Base-by-base conservation (phyloP, 2,888 invertebrate genomes). In the Rhabditoides inermis region DNA sequence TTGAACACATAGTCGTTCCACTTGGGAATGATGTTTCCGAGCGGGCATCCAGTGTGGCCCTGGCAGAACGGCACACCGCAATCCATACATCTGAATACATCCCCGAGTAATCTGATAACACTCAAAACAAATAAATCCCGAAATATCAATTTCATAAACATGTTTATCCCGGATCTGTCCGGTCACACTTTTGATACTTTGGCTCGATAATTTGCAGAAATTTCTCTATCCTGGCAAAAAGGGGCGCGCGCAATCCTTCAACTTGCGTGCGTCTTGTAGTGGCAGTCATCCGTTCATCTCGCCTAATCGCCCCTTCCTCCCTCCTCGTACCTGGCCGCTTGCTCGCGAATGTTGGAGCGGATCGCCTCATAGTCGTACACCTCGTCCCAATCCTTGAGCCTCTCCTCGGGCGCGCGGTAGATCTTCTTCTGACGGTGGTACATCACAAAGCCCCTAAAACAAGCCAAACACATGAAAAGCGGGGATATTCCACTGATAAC, bases 41-140 rank as follows among this genome's bases (percentile, higher is more conserved):
- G 83, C 0, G 95, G 95, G 77, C 95, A 98, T 45, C 95, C 95
- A 77, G 92, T 88, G 36, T 84, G 83, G 35, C 88, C 88, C 77
- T 90, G 90, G 77, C 98, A 98, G 82, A 92, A 91, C 7, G 91
- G 91, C n/a, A 98, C 91, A 25, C 95, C 95, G 78, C 95, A 95
- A 76, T 95, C 95, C 95, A 95, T 95, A 77, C 95, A 98, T 53
- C 82, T 79, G 51, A 12, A 60, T 53, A 30, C 35, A 36, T 10
- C 6, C n/a, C n/a, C n/a, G n/a, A n/a, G n/a, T n/a, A n/a, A n/a
- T n/a, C n/a, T n/a, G n/a, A n/a, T n/a, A n/a, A n/a, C n/a, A n/a
- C n/a, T n/a, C n/a, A n/a, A n/a, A n/a, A n/a, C n/a, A n/a, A n/a
- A n/a, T n/a, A n/a, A n/a, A n/a, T n/a, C n/a, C n/a, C n/a, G n/a